phyloP scores from a whole-genome alignment of 2,113 vertebrate genomes.

The Chauna torquata region DNA sequence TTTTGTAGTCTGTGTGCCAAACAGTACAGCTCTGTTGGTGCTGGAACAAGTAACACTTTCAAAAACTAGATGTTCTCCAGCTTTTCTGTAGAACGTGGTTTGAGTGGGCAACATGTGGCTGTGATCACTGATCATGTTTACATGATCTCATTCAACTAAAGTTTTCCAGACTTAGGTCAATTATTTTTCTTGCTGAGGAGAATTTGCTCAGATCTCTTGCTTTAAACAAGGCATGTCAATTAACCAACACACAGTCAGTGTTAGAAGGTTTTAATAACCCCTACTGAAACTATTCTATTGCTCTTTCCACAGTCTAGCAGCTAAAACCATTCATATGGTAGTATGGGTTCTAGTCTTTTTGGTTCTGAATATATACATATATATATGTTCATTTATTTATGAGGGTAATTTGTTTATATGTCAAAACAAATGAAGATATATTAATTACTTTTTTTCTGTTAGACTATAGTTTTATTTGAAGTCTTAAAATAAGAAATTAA shows the following conservation, averaged over 20 bases:
- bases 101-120: neutral
- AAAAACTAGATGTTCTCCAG: neutral
- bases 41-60: neutral
- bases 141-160: neutral
- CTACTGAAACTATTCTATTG: neutral
- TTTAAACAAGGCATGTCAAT: neutral
- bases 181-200: slow-evolving; percentile 24
- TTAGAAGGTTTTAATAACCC: neutral
- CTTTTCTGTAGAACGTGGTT: neutral
- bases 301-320: neutral
- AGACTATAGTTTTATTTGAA: neutral
- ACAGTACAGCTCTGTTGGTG: neutral
- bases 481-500: neutral
- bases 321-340: neutral
- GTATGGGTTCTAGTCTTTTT: neutral
- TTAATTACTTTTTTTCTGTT: neutral
- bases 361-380: neutral
- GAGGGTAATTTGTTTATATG: neutral
- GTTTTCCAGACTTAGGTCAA: slow-evolving; percentile 10
- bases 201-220: neutral
- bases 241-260: neutral
- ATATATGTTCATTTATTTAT: neutral
- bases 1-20: neutral
- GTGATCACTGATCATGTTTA: neutral
- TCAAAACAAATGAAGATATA: neutral